Evolutionary conservation across 2,888 invertebrate species (phyloP).

Genomic region (Troilus luridus): DNA sequence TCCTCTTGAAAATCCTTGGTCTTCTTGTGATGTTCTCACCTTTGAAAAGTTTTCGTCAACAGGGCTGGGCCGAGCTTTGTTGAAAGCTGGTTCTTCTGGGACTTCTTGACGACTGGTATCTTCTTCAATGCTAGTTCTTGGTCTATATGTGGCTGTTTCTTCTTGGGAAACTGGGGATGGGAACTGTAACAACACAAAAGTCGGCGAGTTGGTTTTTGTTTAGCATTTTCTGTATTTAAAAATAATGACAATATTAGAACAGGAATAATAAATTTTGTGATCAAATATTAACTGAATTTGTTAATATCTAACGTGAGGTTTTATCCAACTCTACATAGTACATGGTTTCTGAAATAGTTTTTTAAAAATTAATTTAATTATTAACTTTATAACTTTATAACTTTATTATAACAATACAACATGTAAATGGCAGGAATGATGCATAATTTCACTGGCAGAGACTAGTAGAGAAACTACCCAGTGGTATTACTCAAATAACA

Average conservation of each 20-base stretch:
- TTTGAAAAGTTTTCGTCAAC: not conserved
- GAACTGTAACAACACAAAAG: not conserved
- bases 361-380: too few species aligned
- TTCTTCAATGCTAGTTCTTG: not conserved
- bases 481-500: too few species aligned
- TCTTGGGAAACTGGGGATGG: conserved; percentile 21
- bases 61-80: not conserved
- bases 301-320: too few species aligned
- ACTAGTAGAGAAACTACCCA: too few species aligned
- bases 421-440: too few species aligned
- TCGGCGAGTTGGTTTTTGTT: not conserved
- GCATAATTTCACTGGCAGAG: too few species aligned
- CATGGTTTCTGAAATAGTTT: too few species aligned
- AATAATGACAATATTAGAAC: not conserved
- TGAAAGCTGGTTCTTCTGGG: not conserved
- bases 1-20: conserved; percentile 33
- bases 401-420: too few species aligned
- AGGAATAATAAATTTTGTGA: not conserved
- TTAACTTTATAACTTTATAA: too few species aligned
- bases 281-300: not conserved
- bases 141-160: conserved; percentile 33
- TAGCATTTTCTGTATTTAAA: not conserved
- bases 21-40: conserved; percentile 31
- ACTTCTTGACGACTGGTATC: not conserved
- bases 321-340: too few species aligned